Base-by-base conservation (phyloP, 2,797 vertebrate genomes). In the Lepidocolaptes lacrymiger region DNA sequence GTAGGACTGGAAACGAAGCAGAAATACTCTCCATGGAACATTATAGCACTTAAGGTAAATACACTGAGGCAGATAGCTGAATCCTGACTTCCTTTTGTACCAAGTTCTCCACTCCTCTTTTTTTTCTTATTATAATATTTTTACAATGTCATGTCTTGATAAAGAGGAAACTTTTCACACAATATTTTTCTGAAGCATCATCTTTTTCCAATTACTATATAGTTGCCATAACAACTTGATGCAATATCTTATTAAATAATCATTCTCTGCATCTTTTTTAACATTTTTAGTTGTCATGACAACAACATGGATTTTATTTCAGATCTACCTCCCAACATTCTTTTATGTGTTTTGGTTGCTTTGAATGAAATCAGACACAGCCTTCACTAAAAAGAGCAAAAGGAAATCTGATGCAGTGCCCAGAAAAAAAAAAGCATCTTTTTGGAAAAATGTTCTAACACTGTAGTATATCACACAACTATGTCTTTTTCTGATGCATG, bases 191-290 rank as follows among this genome's bases (percentile, higher is more conserved):
- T 49, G 83, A 92, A 94, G 49, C 44, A 44, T 92, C 78, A 89
- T 83, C 19, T 91, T 94, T 76, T 72, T 93, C 69, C 37, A 88
- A 78, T 66, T 92, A 95, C 91, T 90, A 52, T 83, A 77, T 78
- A 93, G 96, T 97, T 97, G 76, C 97, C 93, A 97, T 97, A 97
- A 97, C 97, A 97, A 97, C 97, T 89, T 85, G 77, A 96, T 89
- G 82, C 75, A 94, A 94, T 78, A 91, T 78, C 79, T 96, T 95
- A 97, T 94, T 96, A 95, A 91, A 92, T 93, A 94, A 97, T 96
- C 71, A 92, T 67, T 95, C 82, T 91, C 95, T 48, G 30, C 80
- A 96, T 95, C 73, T 84, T 92, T 96, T 94, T 97, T 91, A 96
- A 74, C 88, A 97, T 96, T 96, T 96, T 95, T 55, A 49, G 96